A percentile compares a stretch with the other conserved stretches of the same genome.
These are phyloP conservation scores for Dendrocincla tyrannina DNA, from an alignment of 2,797 vertebrate species.

Conservation along the genomic window DNA sequence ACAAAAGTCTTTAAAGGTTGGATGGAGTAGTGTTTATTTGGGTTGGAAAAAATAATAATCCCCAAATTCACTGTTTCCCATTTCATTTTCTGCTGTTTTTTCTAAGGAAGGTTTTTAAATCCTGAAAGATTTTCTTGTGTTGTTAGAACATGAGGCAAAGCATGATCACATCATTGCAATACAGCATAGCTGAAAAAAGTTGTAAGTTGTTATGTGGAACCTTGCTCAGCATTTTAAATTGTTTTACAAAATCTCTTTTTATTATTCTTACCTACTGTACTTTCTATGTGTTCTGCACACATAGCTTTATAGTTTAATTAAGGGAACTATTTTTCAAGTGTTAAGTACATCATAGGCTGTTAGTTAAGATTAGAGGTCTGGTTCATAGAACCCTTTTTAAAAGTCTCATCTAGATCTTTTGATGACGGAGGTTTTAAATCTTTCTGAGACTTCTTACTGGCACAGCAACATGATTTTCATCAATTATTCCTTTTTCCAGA, in stretches of 20 bases:
- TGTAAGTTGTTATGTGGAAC: neutral
- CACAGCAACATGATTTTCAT: neutral
- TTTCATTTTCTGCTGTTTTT: neutral
- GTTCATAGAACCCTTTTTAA: neutral
- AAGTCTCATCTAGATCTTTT: neutral
- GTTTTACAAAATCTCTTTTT: neutral
- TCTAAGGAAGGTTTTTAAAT: neutral
- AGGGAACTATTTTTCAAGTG: neutral
- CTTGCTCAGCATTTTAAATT: neutral
- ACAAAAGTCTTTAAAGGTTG: neutral
- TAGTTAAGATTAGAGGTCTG: neutral
- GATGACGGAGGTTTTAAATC: neutral
- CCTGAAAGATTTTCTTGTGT: neutral
- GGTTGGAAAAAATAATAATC: neutral
- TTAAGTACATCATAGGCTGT: neutral
- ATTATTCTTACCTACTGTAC: neutral
- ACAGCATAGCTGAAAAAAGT: neutral
- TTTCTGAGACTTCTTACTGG: neutral
- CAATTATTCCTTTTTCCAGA: slow-evolving; percentile 74
- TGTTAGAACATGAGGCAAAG: neutral
- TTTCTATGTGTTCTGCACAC: neutral
- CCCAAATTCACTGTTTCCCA: neutral
- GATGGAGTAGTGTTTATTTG: neutral
- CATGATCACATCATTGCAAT: neutral
- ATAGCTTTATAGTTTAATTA: neutral